These are phyloP conservation scores for Drosophila mimetica DNA, from an alignment of 2,888 invertebrate genomes.

Conservation along the genomic window DNA sequence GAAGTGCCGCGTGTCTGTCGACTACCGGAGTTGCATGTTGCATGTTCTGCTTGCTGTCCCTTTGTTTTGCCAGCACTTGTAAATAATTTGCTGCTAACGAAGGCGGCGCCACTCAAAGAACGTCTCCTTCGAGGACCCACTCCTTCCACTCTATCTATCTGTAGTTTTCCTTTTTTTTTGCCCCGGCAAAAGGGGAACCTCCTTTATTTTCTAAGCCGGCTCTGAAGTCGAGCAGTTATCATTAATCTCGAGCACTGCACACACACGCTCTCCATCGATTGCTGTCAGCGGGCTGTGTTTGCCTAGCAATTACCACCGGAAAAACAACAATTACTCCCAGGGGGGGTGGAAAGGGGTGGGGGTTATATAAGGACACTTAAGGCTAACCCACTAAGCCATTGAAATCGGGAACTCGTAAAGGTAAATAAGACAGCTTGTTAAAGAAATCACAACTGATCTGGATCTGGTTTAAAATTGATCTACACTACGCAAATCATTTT, in stretches of 20 bases:
- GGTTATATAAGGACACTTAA: background rate
- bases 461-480: background rate
- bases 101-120: constrained; percentile 63
- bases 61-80: constrained; percentile 66
- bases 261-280: constrained; percentile 31
- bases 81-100: constrained; percentile 74
- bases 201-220: background rate
- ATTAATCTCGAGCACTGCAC: constrained; percentile 25
- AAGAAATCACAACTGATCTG: background rate
- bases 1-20: constrained; percentile 8
- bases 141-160: constrained; percentile 12
- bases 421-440: constrained; percentile 4
- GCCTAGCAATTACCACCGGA: constrained; percentile 23
- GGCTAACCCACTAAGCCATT: background rate
- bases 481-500: too few species aligned
- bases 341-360: background rate
- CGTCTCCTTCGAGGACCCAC: constrained; percentile 18
- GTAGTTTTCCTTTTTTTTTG: too few species aligned
- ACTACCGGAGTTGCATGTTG: constrained; percentile 45
- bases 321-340: constrained; percentile 9
- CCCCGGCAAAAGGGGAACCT: background rate
- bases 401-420: constrained; percentile 5
- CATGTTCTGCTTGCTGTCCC: constrained; percentile 31
- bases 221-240: constrained; percentile 17
- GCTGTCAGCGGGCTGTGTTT: constrained; percentile 23